Percentiles rank a stretch among this genome's conserved stretches.
phyloP scores from a whole-genome alignment of 2,888 invertebrate species.

The Nymphalis c-album region DNA sequence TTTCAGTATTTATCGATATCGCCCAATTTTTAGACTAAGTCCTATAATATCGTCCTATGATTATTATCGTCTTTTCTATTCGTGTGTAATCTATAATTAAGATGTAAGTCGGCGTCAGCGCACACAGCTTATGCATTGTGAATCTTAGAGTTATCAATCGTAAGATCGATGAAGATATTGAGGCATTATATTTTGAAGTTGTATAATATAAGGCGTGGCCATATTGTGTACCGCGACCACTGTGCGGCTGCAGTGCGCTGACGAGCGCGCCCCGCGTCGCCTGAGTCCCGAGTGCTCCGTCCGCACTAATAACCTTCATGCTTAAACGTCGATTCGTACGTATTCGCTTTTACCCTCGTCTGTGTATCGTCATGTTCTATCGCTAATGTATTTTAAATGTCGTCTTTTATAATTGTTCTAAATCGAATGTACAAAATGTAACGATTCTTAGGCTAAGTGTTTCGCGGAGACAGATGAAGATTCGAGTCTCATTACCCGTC shows the following conservation, averaged over 20 bases:
- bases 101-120: conserved; percentile 18
- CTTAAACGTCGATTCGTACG: conserved; percentile 53
- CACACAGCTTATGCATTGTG: conserved; percentile 4
- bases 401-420: conserved; percentile 29
- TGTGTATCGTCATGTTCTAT: conserved; percentile 37
- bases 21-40: conserved; percentile 44
- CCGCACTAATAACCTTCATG: conserved; percentile 37
- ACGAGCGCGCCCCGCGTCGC: conserved; percentile 7
- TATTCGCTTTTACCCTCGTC: conserved; percentile 43
- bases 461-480: not conserved
- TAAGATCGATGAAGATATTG: too few relatives aligned
- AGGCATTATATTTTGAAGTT: not conserved
- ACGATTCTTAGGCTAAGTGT: conserved; percentile 41
- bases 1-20: conserved; percentile 24
- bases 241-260: not conserved
- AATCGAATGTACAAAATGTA: conserved; percentile 48
- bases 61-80: conserved; percentile 32
- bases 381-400: conserved; percentile 28
- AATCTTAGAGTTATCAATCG: not conserved
- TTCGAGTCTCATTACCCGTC: not conserved
- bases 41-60: conserved; percentile 29
- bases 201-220: not conserved
- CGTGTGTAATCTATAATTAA: conserved; percentile 34
- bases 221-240: too few relatives aligned
- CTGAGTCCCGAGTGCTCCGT: conserved; percentile 41